A percentile compares a stretch with the other conserved stretches of the same genome.
Conservation (phyloP, 2,113 vertebrate genomes). For the Oryzias celebensis region DNA sequence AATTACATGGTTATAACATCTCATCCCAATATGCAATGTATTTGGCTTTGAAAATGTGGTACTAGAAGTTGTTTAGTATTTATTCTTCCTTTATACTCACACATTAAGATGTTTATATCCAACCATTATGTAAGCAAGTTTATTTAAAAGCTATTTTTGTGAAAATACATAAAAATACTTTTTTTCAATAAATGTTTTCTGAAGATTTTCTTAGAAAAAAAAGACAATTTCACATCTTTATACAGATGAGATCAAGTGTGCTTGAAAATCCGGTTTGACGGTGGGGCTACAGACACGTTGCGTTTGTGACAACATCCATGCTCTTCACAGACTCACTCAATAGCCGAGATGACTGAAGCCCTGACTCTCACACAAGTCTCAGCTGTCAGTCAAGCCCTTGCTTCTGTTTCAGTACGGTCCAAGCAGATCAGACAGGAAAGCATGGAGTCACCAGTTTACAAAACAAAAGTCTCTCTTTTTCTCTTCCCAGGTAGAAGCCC, state of each 20-base stretch:
- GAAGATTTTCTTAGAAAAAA: conserved; percentile 88
- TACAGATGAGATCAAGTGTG: conserved; percentile 96
- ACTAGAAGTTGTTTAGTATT: conserved; percentile 84
- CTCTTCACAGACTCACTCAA: conserved; percentile 31
- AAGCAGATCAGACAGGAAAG: conserved; percentile 54
- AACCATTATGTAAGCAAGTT: conserved; percentile 95
- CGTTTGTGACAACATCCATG: conserved; percentile 58
- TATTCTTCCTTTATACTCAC: conserved; percentile 77
- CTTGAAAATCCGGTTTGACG: conserved; percentile 94
- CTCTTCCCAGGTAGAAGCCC: conserved; percentile 53
- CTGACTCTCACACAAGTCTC: conserved; percentile 47
- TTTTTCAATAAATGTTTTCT: conserved; percentile 71
- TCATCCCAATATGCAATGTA: conserved; percentile 85
- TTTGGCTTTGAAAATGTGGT: conserved; percentile 95
- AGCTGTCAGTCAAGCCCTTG: conserved; percentile 64
- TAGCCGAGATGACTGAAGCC: conserved; percentile 51
- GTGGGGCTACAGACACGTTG: conserved; percentile 86
- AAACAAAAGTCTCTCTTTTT: conserved; percentile 50
- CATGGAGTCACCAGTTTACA: conserved; percentile 55
- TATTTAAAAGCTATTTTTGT: conserved; percentile 98
- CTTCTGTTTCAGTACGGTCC: conserved; percentile 53
- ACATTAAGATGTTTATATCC: conserved; percentile 81
- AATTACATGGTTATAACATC: conserved; percentile 90
- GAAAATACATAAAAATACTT: conserved; percentile 99
- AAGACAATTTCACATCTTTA: conserved; percentile 90